Evolutionary conservation across 2,888 invertebrate genomes (phyloP).

Genomic region (Prosapia bicincta): DNA sequence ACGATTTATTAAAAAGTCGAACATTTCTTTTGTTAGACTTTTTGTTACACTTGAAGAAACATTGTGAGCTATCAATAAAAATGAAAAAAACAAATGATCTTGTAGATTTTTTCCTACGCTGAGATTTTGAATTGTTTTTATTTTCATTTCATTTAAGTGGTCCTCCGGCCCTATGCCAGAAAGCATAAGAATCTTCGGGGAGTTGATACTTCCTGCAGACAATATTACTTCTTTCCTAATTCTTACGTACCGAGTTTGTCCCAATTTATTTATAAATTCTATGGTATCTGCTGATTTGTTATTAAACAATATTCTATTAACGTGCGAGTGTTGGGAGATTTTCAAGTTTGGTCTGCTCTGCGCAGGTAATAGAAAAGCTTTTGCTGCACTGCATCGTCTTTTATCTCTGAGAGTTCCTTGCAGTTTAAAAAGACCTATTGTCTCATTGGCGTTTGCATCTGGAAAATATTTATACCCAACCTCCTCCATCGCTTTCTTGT

Average conservation of each 20-base stretch:
- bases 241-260: constrained; percentile 48
- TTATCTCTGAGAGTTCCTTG: too few species aligned
- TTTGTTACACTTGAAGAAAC: constrained; percentile 40
- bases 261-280: constrained; percentile 49
- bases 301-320: too few species aligned
- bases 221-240: constrained; percentile 67
- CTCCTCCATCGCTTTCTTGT: constrained; percentile 32
- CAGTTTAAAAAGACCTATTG: too few species aligned
- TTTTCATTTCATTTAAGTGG: constrained; percentile 52
- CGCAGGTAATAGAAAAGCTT: too few species aligned
- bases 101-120: too few species aligned
- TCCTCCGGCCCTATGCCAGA: too few species aligned
- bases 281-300: constrained; percentile 55
- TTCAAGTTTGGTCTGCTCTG: constrained; percentile 24
- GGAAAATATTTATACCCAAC: constrained; percentile 40
- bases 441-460: constrained; percentile 33
- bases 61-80: constrained; percentile 26
- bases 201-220: constrained; percentile 72
- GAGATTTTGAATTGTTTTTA: constrained; percentile 51
- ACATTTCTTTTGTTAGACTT: constrained; percentile 42
- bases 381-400: too few species aligned
- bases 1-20: constrained; percentile 28
- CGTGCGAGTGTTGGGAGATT: constrained; percentile 35
- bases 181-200: constrained; percentile 80
- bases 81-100: constrained; percentile 29